These are phyloP conservation scores for Patella pellucida DNA, from an alignment of 2,888 invertebrate species.

Conservation along the genomic window DNA sequence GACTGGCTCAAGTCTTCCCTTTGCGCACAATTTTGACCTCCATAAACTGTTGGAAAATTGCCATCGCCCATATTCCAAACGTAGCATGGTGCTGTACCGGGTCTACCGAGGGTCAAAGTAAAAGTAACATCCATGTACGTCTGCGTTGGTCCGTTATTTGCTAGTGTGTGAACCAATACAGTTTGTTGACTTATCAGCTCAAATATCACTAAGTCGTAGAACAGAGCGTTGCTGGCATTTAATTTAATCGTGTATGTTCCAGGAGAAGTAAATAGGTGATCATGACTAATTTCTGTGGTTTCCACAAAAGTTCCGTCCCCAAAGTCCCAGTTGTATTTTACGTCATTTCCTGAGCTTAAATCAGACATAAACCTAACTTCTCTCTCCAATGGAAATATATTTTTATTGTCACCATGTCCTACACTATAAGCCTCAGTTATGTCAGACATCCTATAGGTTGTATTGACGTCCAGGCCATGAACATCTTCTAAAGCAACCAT, in stretches of 20 bases:
- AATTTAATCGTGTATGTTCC: conserved; percentile 39
- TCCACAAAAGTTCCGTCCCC: conserved; percentile 34
- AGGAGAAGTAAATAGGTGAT: conserved; percentile 27
- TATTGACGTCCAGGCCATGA: conserved; percentile 33
- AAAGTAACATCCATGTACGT: conserved; percentile 42
- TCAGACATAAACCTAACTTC: conserved; percentile 36
- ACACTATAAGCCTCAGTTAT: conserved; percentile 32
- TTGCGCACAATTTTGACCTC: conserved; percentile 30
- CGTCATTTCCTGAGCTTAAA: conserved; percentile 41
- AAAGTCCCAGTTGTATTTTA: conserved; percentile 42
- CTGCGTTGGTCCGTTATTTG: conserved; percentile 48
- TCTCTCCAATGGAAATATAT: conserved; percentile 46
- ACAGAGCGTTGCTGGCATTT: conserved; percentile 46
- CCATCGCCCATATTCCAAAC: conserved; percentile 49
- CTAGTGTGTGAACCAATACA: conserved; percentile 40
- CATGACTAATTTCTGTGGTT: conserved; percentile 22
- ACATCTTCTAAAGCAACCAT: conserved; percentile 45
- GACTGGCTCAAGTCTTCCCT: conserved; percentile 22
- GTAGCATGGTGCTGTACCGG: conserved; percentile 46
- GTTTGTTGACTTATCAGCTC: conserved; percentile 39
- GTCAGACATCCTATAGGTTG: conserved; percentile 43
- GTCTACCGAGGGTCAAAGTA: conserved; percentile 36
- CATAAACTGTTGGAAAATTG: conserved; percentile 33
- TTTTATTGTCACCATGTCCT: conserved; percentile 41
- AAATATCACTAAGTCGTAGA: conserved; percentile 23